Evolutionary conservation across 1,140 invertebrate genomes (phyloP), one percentile per base, ranked within the genome.

Genomic region (Macrobrachium nipponense): DNA sequence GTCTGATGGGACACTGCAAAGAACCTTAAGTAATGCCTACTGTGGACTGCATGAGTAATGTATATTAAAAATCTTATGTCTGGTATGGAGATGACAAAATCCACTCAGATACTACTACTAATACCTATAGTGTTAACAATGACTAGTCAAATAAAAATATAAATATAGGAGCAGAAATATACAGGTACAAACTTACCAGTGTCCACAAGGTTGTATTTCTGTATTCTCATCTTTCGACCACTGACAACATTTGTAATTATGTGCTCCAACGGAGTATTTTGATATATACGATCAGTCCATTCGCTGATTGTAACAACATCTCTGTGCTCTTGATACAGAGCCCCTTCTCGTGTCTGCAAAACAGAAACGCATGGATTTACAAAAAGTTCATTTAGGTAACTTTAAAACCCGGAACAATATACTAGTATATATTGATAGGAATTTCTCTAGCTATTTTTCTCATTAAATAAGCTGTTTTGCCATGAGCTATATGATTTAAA

Each of bases 181-280:
- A 23, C 10, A 72, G n/a, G 15, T 17, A 61, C 20, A 73, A 36
- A 88, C 89, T 90, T 87, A 95, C 94, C 94, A 80, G 96, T 98
- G 90, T 98, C 97, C 1, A 96, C 96, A 91, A 98, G 96, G 92
- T 98, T 98, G 90, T 97, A 96, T 91, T 98, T 98, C 90, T 97
- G 95, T 90, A 98, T 94, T 89, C 95, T 93, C 95, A 98, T 97
- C 92, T 97, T 97, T 73, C 96, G 92, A 11, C 96, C 96, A 83
- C 96, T 97, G 15, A 97, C 96, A 36, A 97, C 96, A 91, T 97
- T 97, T 70, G 96, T 97, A 89, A 98, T 96, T 90, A 97, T 95
- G 91, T 98, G 96, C 90, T 97, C 96, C 89, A 96, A 95, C 88
- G 96, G 95, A 36, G 97, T 98, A 90, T 97, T 96, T 91, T 97